A percentile compares a stretch with the other conserved stretches of the same genome.
These are phyloP conservation scores for Noctuana brunneofusca DNA, from an alignment of 2,888 invertebrate genomes.

Conservation along the genomic window DNA sequence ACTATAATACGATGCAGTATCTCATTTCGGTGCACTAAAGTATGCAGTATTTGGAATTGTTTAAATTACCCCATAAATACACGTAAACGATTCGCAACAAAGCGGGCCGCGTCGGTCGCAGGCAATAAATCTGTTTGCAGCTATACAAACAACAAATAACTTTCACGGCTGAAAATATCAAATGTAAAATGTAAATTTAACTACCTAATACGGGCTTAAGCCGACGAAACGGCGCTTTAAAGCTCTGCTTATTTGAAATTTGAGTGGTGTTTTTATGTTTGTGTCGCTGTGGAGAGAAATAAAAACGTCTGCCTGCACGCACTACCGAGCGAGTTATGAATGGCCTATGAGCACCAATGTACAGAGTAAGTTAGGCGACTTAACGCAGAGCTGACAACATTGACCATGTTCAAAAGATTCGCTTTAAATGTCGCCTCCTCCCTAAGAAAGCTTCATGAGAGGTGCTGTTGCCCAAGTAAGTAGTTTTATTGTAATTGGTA, in stretches of 20 bases:
- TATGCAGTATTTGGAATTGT: constrained; percentile 66
- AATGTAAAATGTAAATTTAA: constrained; percentile 81
- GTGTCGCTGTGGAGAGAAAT: constrained; percentile 68
- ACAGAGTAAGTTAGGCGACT: constrained; percentile 36
- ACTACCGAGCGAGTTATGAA: constrained; percentile 66
- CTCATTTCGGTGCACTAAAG: constrained; percentile 60
- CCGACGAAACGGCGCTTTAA: constrained; percentile 68
- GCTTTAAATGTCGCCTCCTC: too few species aligned
- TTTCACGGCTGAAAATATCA: constrained; percentile 79
- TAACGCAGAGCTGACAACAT: constrained; percentile 45
- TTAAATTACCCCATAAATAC: constrained; percentile 75
- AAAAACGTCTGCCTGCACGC: constrained; percentile 73
- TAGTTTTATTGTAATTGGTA: too few species aligned
- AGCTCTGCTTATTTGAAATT: constrained; percentile 74
- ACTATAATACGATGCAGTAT: constrained; percentile 23
- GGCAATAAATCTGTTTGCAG: constrained; percentile 66
- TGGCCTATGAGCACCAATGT: constrained; percentile 66
- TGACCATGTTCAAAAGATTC: too few species aligned
- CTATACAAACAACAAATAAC: constrained; percentile 66
- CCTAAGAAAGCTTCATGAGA: too few species aligned
- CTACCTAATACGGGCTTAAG: constrained; percentile 77
- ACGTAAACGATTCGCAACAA: constrained; percentile 69
- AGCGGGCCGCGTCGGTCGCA: constrained; percentile 58
- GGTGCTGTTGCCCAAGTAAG: too few species aligned
- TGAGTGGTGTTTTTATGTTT: constrained; percentile 78